These are phyloP conservation scores for Solen grandis DNA, from an alignment of 1,140 invertebrate species.

Conservation along the genomic window DNA sequence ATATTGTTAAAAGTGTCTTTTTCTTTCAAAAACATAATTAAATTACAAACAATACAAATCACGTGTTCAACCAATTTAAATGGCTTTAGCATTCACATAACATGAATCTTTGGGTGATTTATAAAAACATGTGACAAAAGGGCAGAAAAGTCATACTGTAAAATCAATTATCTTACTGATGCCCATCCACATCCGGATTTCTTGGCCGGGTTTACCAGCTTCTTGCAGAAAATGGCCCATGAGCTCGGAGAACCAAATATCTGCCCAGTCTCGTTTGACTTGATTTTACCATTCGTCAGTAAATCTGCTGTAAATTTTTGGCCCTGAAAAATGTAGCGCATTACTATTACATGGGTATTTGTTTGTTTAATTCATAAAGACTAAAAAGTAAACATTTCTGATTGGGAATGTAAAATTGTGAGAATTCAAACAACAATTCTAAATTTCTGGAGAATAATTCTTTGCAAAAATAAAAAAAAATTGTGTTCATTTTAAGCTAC, in stretches of 20 bases:
- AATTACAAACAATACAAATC: too few species aligned
- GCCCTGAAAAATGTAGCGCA: slow-evolving; percentile 83
- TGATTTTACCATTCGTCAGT: slow-evolving; percentile 92
- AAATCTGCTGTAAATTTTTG: slow-evolving; percentile 94
- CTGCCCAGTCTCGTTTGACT: slow-evolving; percentile 92
- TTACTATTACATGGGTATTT: too few species aligned
- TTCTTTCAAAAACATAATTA: too few species aligned
- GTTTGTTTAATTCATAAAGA: neutral
- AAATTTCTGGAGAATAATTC: neutral
- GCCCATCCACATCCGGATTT: slow-evolving; percentile 96
- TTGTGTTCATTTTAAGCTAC: too few species aligned
- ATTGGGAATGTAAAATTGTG: neutral
- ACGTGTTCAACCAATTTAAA: too few species aligned
- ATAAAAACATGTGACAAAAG: too few species aligned
- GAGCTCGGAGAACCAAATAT: slow-evolving; percentile 94
- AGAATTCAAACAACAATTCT: neutral
- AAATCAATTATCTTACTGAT: too few species aligned
- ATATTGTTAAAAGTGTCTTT: too few species aligned
- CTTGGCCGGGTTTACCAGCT: slow-evolving; percentile 94
- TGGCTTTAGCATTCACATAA: too few species aligned
- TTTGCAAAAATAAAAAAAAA: too few species aligned
- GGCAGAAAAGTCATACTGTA: too few species aligned
- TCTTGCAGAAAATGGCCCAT: slow-evolving; percentile 95
- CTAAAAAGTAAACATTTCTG: neutral
- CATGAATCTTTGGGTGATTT: too few species aligned